Base-by-base conservation (phyloP, 2,113 vertebrate genomes). In the Aldabrachelys gigantea region DNA sequence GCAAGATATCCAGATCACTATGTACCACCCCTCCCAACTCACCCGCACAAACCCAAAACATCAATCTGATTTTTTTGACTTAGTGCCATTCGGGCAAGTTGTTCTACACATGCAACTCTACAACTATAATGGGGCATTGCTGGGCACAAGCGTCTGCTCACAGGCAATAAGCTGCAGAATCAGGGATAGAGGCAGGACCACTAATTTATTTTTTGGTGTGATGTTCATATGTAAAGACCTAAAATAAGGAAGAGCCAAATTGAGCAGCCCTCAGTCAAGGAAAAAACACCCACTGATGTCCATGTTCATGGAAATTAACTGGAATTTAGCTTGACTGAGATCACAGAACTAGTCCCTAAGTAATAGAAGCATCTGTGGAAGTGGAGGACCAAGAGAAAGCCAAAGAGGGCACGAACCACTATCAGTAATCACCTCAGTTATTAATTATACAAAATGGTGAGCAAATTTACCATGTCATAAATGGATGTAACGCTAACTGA, bases 1-100 rank as follows among this genome's bases (percentile, higher is more conserved):
- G 85, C 53, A 93, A 75, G 91, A 94, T 75, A 85, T 89, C 75
- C 72, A 92, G 88, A 78, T 96, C 86, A 92, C 80, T 38, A 53
- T 50, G 6, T 54, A 65, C 90, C 78, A 78, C 80, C 78, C 69
- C 65, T 53, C 69, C 49, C 85, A 38, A 84, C 35, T 52, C 72
- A 80, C 21, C 49, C 2, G 53, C 1, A 12, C 49, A 88, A 35
- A 89, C 62, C 24, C 10, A 35, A 88, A 4, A 82, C 8, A 89
- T 3, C 82, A 93, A 79, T 1, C 12, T 3, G 0, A 6, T 53
- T 53, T 35, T 81, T 81, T 80, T 96, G 27, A 80, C 6, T 86
- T 35, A 88, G 31, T 80, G 82, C 52, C 12, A 88, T n/a, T 54
- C 41, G 24, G 65, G 35, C 80, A 0, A 57, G 57, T 94, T 88